Evolutionary conservation across 2,888 invertebrate genomes (phyloP).

Genomic region (Serripes groenlandicus): DNA sequence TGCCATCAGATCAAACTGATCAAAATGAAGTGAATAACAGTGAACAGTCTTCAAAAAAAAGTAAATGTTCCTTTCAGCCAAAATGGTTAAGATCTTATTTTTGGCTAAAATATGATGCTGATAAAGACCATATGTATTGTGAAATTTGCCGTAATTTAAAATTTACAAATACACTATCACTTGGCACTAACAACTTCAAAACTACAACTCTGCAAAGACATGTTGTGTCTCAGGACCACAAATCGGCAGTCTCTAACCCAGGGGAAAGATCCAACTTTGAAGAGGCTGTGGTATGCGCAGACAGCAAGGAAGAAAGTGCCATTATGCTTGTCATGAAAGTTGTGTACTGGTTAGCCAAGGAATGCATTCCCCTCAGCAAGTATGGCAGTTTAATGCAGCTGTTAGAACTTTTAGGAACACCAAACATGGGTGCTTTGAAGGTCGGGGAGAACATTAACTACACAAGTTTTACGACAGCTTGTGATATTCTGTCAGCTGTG

Average conservation of each 20-base stretch:
- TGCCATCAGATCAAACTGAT: no score
- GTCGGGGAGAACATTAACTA: constrained; percentile 27
- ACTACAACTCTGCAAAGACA: constrained; percentile 33
- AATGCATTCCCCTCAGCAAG: constrained; percentile 41
- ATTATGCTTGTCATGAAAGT: constrained; percentile 25
- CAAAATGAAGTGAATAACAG: no score
- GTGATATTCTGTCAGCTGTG: constrained; percentile 27
- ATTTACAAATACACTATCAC: constrained; percentile 13
- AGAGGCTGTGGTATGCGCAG: constrained; percentile 4
- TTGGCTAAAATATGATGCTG: background rate
- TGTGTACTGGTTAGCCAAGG: constrained; percentile 51
- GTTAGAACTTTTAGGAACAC: constrained; percentile 23
- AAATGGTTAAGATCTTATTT: background rate
- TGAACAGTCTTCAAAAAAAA: no score
- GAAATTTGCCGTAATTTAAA: constrained; percentile 6
- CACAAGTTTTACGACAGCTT: constrained; percentile 24
- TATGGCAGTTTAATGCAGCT: constrained; percentile 36
- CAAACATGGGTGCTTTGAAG: constrained; percentile 24
- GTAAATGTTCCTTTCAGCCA: no score
- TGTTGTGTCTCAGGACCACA: constrained; percentile 13
- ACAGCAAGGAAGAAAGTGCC: constrained; percentile 11
- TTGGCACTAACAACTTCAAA: constrained; percentile 32
- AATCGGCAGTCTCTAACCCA: background rate
- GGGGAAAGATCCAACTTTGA: background rate
- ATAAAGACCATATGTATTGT: constrained; percentile 21